Conservation (phyloP, 2,888 invertebrate genomes). For the Tetheella fluctuosa region DNA sequence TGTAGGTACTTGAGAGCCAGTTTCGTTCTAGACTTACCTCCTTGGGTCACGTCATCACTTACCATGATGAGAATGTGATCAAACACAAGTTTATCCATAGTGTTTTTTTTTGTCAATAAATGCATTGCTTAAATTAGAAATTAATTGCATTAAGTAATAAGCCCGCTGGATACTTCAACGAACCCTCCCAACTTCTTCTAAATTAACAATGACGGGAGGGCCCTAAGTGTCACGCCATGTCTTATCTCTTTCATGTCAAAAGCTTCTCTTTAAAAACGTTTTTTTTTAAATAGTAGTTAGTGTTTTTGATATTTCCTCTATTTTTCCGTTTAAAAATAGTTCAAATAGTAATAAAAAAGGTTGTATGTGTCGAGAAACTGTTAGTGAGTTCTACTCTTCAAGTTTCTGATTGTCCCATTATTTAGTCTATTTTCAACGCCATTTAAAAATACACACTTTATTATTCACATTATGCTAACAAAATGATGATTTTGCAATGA, state of each 20-base stretch:
- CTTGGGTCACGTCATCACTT: too few relatives aligned
- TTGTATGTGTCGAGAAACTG: too few relatives aligned
- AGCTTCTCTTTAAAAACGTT: slow-evolving; percentile 16
- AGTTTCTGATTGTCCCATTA: too few relatives aligned
- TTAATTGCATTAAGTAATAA: neutral
- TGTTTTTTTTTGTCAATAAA: too few relatives aligned
- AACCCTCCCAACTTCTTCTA: neutral
- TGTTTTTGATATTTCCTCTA: neutral
- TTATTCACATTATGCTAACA: neutral
- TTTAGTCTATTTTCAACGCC: too few relatives aligned
- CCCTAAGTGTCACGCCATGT: slow-evolving; percentile 22
- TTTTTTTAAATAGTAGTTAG: neutral
- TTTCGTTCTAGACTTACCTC: too few relatives aligned
- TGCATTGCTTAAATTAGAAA: neutral
- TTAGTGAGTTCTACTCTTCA: too few relatives aligned
- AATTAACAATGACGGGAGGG: slow-evolving; percentile 13
- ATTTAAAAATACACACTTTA: neutral
- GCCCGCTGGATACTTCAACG: neutral
- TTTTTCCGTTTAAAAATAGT: too few relatives aligned
- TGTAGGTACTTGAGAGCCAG: too few relatives aligned
- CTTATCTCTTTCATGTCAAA: slow-evolving; percentile 20
- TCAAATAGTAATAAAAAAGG: too few relatives aligned
- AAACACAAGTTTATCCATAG: too few relatives aligned
- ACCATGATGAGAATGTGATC: too few relatives aligned
- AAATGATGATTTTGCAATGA: slow-evolving; percentile 19